Conservation (phyloP, 2,113 vertebrate genomes). For the Capreolus pygargus region DNA sequence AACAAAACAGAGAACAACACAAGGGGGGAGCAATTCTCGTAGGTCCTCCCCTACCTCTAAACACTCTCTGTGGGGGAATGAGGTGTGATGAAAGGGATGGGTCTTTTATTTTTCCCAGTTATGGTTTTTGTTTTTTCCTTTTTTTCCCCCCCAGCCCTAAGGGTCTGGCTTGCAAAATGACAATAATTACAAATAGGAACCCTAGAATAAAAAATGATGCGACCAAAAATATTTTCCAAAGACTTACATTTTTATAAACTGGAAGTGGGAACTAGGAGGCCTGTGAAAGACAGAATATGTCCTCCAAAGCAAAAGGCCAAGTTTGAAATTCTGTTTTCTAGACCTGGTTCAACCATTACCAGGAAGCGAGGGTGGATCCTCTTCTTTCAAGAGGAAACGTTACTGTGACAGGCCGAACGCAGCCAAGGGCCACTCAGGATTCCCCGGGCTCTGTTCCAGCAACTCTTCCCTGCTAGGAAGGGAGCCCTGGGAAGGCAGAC, state of each 20-base stretch:
- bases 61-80: neutral
- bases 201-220: neutral
- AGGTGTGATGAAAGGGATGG: neutral
- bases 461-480: neutral
- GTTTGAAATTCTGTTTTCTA: neutral
- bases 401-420: neutral
- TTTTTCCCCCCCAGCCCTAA: neutral
- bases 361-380: neutral
- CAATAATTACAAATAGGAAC: neutral
- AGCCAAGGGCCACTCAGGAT: neutral
- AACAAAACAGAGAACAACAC: conserved; percentile 19
- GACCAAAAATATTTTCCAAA: conserved; percentile 15
- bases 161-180: neutral
- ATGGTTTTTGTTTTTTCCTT: neutral
- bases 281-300: neutral
- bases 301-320: neutral
- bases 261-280: neutral
- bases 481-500: neutral
- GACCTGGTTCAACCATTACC: neutral
- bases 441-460: neutral
- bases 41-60: neutral
- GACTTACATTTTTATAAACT: neutral
- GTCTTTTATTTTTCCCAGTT: neutral
- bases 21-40: neutral
- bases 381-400: neutral